phyloP scores from a whole-genome alignment of 2,113 vertebrate species.

The Trematomus loennbergii region DNA sequence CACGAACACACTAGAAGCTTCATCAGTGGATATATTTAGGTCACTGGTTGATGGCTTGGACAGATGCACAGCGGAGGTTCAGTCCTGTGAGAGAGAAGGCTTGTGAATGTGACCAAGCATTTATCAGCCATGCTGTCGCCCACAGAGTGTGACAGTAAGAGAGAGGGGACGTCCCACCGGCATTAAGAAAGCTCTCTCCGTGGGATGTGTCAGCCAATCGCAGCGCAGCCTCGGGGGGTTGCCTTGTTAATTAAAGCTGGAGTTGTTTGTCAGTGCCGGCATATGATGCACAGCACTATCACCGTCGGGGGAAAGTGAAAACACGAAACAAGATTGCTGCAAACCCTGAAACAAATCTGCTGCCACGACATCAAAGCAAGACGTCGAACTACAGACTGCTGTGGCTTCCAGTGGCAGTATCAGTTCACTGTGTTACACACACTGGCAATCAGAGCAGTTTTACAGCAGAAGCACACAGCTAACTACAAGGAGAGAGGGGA shows the following conservation, averaged over 20 bases:
- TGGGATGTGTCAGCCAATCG: constrained; percentile 66
- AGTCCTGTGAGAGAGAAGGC: constrained; percentile 18
- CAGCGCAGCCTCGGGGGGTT: constrained; percentile 61
- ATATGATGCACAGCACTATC: constrained; percentile 71
- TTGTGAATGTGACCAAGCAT: constrained; percentile 57
- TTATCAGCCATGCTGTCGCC: constrained; percentile 60
- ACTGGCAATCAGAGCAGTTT: constrained; percentile 21
- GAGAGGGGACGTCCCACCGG: constrained; percentile 70
- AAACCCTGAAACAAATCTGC: constrained; percentile 72
- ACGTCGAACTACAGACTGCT: constrained; percentile 53
- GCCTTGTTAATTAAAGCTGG: constrained; percentile 77
- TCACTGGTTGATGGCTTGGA: constrained; percentile 62
- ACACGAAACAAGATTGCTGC: constrained; percentile 60
- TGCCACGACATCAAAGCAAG: constrained; percentile 60
- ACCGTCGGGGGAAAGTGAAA: constrained; percentile 59
- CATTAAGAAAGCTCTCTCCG: constrained; percentile 74
- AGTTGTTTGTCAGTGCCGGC: constrained; percentile 73
- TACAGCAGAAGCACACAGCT: constrained; percentile 12
- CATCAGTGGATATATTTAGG: constrained; percentile 73
- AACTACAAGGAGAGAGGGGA: neutral
- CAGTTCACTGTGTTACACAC: constrained; percentile 44
- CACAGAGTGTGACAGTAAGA: constrained; percentile 66
- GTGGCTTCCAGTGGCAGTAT: constrained; percentile 45
- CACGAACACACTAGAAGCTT: constrained; percentile 43
- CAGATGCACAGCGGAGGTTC: constrained; percentile 51